phyloP scores from a whole-genome alignment of 2,888 invertebrate genomes.

The Dorcus parallelipipedus region DNA sequence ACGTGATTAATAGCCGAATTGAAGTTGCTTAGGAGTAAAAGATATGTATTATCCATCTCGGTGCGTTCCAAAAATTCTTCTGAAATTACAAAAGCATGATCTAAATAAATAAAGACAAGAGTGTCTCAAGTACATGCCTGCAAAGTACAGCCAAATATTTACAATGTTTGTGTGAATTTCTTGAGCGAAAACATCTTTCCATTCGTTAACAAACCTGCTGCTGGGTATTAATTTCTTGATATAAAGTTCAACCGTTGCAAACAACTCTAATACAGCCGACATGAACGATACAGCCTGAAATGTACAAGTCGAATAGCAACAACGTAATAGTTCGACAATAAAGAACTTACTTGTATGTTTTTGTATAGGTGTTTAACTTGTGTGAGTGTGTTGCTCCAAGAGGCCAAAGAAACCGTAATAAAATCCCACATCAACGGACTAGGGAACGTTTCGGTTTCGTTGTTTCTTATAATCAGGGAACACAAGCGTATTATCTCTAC shows the following conservation, averaged over 20 bases:
- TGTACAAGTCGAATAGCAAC: constrained; percentile 5
- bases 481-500: constrained; percentile 47
- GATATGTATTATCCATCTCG: constrained; percentile 21
- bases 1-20: constrained; percentile 33
- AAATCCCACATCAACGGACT: constrained; percentile 67
- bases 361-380: constrained; percentile 45
- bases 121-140: constrained; percentile 37
- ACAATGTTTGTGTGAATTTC: constrained; percentile 57
- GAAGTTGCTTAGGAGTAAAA: constrained; percentile 39
- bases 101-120: neutral
- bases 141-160: constrained; percentile 52
- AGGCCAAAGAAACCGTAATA: constrained; percentile 64
- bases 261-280: constrained; percentile 54
- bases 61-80: constrained; percentile 32
- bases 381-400: constrained; percentile 60
- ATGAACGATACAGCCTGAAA: constrained; percentile 52
- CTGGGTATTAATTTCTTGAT: constrained; percentile 44
- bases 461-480: constrained; percentile 37
- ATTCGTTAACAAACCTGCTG: constrained; percentile 60
- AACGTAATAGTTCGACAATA: neutral
- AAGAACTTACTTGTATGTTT: constrained; percentile 53
- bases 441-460: constrained; percentile 23
- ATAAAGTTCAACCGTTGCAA: constrained; percentile 49
- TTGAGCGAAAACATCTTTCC: constrained; percentile 72
- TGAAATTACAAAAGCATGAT: neutral